Base-by-base conservation (phyloP, 2,113 vertebrate species). In the Ictidomys tridecemlineatus region DNA sequence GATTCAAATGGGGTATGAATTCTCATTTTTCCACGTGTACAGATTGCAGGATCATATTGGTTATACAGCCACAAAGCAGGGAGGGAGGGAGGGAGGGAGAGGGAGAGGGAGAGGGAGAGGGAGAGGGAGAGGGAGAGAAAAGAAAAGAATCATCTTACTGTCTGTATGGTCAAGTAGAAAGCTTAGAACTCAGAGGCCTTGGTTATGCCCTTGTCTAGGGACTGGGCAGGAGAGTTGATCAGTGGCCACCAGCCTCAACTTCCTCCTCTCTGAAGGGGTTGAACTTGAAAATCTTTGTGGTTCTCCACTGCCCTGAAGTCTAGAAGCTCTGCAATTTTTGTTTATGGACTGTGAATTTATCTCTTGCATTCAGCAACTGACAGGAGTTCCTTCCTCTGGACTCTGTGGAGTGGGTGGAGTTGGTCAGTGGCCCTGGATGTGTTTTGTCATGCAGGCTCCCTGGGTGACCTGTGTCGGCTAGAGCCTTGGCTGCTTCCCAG, bases 291-390 rank as follows among this genome's bases (percentile, higher is more conserved):
- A 61, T 61, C 10, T 56, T 32, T 32, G 13, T 13, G 48, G 2
- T 63, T 63, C 78, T 58, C 32, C 8, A 4, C 34, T 56, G 53
- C 39, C 34, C 48, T 74, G 42, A 65, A 58, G 37, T 42, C 61
- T 37, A 84, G 34, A 53, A 22, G 51, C 61, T 51, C 20, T 67
- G 32, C 22, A 26, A 16, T 32, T 53, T 87, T 82, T 78, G 85
- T 90, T 89, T 95, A 83, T 69, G 74, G 34, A 32, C 65, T 32
- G 5, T 74, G 87, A 80, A 42, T 90, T 85, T 95, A 32, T 96
- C 74, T 91, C n/a, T 77, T 12, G 4, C 12, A 13, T 53, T 92
- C 86, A 78, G 79, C 8, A 8, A 45, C 30, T n/a, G 37, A 61
- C 13, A 72, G 80, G 51, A 85, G 70, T 83, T 87, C 90, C 92